These are phyloP conservation scores for Nyctibius bracteatus DNA, from an alignment of 2,113 vertebrate genomes.

Conservation along the genomic window DNA sequence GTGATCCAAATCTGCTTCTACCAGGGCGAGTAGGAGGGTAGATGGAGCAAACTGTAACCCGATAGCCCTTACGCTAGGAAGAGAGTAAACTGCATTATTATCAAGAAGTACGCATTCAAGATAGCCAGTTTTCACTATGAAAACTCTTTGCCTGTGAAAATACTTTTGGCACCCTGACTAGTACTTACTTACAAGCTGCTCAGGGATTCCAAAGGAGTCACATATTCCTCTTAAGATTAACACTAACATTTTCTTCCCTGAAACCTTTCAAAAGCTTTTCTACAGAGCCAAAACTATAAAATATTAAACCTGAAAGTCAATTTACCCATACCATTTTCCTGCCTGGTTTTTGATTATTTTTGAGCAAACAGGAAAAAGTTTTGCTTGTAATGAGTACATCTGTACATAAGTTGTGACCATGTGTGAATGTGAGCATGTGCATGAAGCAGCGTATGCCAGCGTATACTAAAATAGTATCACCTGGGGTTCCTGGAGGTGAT, in stretches of 20 bases:
- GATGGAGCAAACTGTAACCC: background rate
- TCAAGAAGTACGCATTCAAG: background rate
- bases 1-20: background rate
- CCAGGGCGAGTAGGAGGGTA: background rate
- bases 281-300: background rate
- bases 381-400: background rate
- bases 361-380: background rate
- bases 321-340: background rate
- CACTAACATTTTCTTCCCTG: background rate
- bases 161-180: background rate
- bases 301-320: background rate
- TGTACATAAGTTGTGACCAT: background rate
- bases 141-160: background rate
- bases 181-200: background rate
- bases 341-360: background rate
- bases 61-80: background rate
- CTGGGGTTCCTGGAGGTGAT: background rate
- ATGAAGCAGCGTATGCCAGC: background rate
- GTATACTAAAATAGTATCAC: background rate
- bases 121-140: background rate
- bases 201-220: background rate
- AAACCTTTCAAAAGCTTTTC: background rate
- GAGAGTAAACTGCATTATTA: background rate
- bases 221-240: background rate
- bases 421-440: rapidly evolving